Base-by-base conservation (phyloP, 2,888 invertebrate species). In the Cordilura impudica region DNA sequence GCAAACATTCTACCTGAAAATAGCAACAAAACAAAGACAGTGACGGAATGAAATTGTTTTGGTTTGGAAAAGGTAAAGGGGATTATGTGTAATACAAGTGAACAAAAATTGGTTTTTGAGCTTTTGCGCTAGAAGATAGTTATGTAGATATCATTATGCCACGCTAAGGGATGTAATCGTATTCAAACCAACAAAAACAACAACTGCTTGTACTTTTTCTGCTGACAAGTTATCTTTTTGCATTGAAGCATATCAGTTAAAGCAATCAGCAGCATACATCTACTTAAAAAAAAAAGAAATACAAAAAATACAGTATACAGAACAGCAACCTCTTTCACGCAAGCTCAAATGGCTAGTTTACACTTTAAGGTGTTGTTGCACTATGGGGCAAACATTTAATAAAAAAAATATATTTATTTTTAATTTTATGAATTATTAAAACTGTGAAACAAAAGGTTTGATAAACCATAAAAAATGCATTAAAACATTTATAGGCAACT, bases 131-230 rank as follows among this genome's bases (percentile, higher is more conserved):
- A 61, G 75, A 69, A 86, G 87, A 87, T 87, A 86, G 85, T 87
- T 87, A 87, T 85, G 85, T 84, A 84, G 87, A 87, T 87, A 87
- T 86, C 85, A 86, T 86, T 86, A 85, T 84, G 86, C 83, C 83
- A 84, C 84, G 84, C 78, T 79, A 79, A 79, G 79, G 79, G 79
- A 75, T 79, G 79, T 47, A 79, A 79, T 79, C 75, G 67, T 73
- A 71, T 66, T 67, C 16, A 63, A 14, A 63, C 14, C 26, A 26
- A 35, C 69, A 58, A 39, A 39, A n/a, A 29, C 12, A 26, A 18
- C 43, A 53, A 63, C 65, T 51, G 60, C 56, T 58, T 39, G 21
- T 47, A 23, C 53, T 31, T 49, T 35, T 65, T 16, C 65, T 39
- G 35, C 35, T 51, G 65, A 3, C n/a, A 79, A 79, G 79, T 72